Conservation (phyloP, 2,113 vertebrate species). For the Tympanuchus pallidicinctus region DNA sequence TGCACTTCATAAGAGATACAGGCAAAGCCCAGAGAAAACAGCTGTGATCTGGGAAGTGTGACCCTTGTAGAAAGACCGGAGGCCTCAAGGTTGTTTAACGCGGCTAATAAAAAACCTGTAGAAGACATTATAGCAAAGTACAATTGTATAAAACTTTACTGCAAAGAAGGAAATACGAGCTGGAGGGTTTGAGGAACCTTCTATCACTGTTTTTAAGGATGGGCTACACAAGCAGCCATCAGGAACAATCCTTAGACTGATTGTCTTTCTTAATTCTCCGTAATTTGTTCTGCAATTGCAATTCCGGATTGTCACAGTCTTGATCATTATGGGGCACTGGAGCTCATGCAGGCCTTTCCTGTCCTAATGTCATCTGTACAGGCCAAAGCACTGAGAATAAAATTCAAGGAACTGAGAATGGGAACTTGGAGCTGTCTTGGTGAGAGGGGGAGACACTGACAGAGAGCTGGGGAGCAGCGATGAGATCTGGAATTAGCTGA, state of each 20-base stretch:
- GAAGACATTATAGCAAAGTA: background rate
- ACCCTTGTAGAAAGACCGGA: background rate
- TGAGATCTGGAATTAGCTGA: background rate
- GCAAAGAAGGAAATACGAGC: background rate
- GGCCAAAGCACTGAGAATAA: background rate
- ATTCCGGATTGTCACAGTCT: background rate
- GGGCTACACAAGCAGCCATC: background rate
- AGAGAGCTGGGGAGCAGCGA: fast-evolving
- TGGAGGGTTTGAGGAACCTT: background rate
- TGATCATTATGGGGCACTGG: background rate
- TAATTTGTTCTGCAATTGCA: background rate
- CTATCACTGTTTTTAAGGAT: background rate
- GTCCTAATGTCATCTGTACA: background rate
- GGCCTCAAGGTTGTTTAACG: background rate
- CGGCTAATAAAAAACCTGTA: background rate
- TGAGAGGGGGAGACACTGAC: background rate
- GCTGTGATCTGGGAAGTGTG: background rate
- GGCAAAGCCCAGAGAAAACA: background rate
- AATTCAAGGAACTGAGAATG: background rate
- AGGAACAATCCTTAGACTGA: background rate
- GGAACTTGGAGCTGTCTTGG: background rate
- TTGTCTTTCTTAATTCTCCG: background rate
- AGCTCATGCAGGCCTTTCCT: background rate
- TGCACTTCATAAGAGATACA: background rate
- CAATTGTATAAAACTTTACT: background rate